Conservation (phyloP, 2,888 invertebrate species). For the Pristionchus maxplancki region DNA sequence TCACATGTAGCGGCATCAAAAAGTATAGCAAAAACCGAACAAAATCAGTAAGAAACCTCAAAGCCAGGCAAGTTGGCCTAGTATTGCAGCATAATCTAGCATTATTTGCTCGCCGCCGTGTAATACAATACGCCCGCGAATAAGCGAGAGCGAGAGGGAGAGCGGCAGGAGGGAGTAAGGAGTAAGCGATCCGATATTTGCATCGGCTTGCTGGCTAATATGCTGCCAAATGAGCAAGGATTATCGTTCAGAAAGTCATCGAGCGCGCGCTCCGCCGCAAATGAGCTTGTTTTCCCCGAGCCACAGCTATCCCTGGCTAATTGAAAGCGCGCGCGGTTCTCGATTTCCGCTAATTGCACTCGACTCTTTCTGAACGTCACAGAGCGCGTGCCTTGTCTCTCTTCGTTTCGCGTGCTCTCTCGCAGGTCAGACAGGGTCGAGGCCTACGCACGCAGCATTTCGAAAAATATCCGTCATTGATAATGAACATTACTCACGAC, state of each 20-base stretch:
- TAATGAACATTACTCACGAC: too few relatives aligned
- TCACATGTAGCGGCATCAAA: too few relatives aligned
- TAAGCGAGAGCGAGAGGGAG: neutral
- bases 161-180: neutral
- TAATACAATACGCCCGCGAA: conserved; percentile 1
- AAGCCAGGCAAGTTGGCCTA: neutral
- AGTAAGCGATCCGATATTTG: neutral
- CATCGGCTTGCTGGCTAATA: neutral
- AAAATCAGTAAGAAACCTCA: neutral
- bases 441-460: neutral
- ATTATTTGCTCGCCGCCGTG: neutral
- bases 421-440: neutral
- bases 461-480: neutral
- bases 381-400: neutral
- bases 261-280: too few relatives aligned
- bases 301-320: neutral
- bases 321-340: neutral
- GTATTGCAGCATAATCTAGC: conserved; percentile 28
- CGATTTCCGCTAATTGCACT: neutral
- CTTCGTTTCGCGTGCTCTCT: neutral
- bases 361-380: neutral
- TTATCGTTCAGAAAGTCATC: too few relatives aligned
- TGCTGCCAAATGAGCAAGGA: neutral
- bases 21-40: too few relatives aligned
- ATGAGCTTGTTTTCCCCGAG: neutral